These are phyloP conservation scores for Sweltsa coloradensis DNA, from an alignment of 1,140 invertebrate genomes.

Conservation along the genomic window DNA sequence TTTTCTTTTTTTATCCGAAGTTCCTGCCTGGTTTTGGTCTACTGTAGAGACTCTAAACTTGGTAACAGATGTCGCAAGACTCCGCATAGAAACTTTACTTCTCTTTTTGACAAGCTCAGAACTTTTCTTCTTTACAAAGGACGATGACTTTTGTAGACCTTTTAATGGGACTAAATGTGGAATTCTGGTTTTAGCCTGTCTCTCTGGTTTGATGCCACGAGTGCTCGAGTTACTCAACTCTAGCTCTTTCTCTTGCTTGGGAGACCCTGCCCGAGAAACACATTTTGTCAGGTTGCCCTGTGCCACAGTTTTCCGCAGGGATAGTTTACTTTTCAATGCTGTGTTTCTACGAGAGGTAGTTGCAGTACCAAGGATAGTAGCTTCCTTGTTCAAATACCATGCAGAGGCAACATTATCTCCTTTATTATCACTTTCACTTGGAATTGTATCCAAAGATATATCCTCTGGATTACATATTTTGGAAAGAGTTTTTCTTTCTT, in stretches of 20 bases:
- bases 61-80: neutral
- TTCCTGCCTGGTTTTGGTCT: neutral
- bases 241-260: neutral
- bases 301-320: neutral
- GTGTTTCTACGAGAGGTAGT: no score
- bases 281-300: neutral
- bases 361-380: no score
- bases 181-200: neutral
- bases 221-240: neutral
- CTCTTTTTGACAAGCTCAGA: neutral
- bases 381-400: no score
- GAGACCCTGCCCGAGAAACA: neutral
- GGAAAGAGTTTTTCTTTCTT: neutral
- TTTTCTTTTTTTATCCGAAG: conserved; percentile 6
- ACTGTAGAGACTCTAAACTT: neutral
- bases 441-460: neutral
- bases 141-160: no score
- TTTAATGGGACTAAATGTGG: conserved; percentile 2
- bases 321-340: neutral
- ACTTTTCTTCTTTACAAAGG: conserved; percentile 3
- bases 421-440: no score
- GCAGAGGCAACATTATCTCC: no score
- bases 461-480: neutral
- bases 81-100: neutral
- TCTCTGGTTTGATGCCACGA: neutral